Percentiles rank a stretch among this genome's conserved stretches.
Conservation (phyloP, 2,888 invertebrate genomes). For the Doris montereyensis region DNA sequence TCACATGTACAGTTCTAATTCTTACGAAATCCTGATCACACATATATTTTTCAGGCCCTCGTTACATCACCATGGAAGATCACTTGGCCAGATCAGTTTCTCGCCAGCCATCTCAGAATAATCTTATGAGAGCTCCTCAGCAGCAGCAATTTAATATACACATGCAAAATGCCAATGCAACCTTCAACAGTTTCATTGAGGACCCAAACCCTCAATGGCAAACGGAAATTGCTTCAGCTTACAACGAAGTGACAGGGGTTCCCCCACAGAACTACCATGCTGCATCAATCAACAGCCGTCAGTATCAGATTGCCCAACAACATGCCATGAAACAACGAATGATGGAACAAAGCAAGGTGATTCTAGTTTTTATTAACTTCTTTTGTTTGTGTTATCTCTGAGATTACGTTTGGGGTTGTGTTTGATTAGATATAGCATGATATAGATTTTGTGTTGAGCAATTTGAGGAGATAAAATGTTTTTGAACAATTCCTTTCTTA, state of each 20-base stretch:
- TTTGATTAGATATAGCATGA: no score
- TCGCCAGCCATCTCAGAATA: conserved; percentile 41
- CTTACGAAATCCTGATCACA: neutral
- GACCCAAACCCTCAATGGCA: conserved; percentile 55
- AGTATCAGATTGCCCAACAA: conserved; percentile 62
- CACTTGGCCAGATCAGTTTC: conserved; percentile 46
- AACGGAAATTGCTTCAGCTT: conserved; percentile 59
- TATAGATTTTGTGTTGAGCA: no score
- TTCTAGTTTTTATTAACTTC: no score
- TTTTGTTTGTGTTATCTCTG: no score
- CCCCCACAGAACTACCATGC: conserved; percentile 57
- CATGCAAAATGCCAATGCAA: conserved; percentile 62
- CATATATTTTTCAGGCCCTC: conserved; percentile 10
- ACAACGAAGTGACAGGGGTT: conserved; percentile 61
- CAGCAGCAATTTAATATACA: conserved; percentile 50
- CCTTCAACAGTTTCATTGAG: conserved; percentile 66
- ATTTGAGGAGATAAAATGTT: no score
- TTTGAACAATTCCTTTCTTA: no score
- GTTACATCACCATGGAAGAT: conserved; percentile 51
- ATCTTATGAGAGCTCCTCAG: no score
- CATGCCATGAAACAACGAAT: conserved; percentile 50
- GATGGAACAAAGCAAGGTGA: conserved; percentile 53
- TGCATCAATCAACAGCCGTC: conserved; percentile 59
- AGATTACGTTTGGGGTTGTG: no score
- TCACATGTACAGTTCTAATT: neutral